These are phyloP conservation scores for Scrobipalpa costella DNA, from an alignment of 2,888 invertebrate genomes.

Conservation along the genomic window DNA sequence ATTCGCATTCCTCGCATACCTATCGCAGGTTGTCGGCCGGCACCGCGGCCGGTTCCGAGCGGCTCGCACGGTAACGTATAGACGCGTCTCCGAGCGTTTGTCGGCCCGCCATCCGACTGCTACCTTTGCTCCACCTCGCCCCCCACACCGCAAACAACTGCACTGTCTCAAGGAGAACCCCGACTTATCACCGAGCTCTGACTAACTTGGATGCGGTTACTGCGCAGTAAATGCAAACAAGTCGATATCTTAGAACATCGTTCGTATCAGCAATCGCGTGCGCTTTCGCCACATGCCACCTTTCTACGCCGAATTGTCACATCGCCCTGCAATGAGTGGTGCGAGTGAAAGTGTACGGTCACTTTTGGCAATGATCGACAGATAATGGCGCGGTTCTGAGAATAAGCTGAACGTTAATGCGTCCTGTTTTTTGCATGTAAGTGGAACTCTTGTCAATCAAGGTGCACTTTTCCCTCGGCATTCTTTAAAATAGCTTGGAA, in stretches of 20 bases:
- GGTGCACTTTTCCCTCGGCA: not conserved
- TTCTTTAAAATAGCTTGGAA: not conserved
- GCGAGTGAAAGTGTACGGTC: slow-evolving; percentile 22
- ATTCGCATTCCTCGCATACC: slow-evolving; percentile 74
- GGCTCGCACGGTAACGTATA: slow-evolving; percentile 69
- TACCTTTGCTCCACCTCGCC: slow-evolving; percentile 39
- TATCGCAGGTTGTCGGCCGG: slow-evolving; percentile 73
- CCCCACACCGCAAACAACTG: slow-evolving; percentile 33
- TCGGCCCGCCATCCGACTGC: slow-evolving; percentile 47
- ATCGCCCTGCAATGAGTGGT: slow-evolving; percentile 33
- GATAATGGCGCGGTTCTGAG: slow-evolving; percentile 3
- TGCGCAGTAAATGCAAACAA: slow-evolving; percentile 48
- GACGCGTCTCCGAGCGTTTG: slow-evolving; percentile 53
- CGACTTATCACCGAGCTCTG: slow-evolving; percentile 41
- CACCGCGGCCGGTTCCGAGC: slow-evolving; percentile 64
- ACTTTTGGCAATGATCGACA: slow-evolving; percentile 20
- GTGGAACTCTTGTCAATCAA: not conserved
- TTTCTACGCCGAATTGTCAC: slow-evolving; percentile 47
- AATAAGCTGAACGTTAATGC: not conserved
- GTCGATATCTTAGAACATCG: slow-evolving; percentile 41
- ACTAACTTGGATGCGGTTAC: slow-evolving; percentile 44
- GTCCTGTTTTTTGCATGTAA: slow-evolving; percentile 13
- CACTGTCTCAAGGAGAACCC: slow-evolving; percentile 38
- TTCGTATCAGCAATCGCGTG: slow-evolving; percentile 43
- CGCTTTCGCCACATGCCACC: slow-evolving; percentile 47